A percentile compares a stretch with the other conserved stretches of the same genome.
phyloP scores from a whole-genome alignment of 1,140 invertebrate species.

The Temnothorax longispinosus region DNA sequence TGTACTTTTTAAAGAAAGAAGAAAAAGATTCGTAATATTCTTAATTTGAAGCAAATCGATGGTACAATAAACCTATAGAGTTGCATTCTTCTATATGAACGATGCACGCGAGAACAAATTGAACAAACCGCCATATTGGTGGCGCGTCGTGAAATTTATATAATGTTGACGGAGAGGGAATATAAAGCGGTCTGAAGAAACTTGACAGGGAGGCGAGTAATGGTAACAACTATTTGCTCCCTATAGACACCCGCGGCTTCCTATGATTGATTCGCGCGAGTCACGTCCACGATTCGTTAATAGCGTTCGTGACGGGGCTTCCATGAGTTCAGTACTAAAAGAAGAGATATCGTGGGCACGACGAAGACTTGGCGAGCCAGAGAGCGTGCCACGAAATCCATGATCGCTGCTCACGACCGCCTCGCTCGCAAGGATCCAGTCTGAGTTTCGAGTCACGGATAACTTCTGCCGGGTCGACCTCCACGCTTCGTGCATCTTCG shows the following conservation, averaged over 20 bases:
- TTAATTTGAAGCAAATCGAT: neutral
- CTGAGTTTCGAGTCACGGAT: constrained; percentile 72
- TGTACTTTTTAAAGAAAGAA: neutral
- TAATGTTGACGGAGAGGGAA: neutral
- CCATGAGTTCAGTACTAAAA: neutral
- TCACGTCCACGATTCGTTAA: constrained; percentile 78
- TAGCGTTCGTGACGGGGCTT: constrained; percentile 79
- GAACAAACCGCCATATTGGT: neutral
- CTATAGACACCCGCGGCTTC: constrained; percentile 22
- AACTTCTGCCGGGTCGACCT: constrained; percentile 62
- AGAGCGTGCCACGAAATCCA: constrained; percentile 55
- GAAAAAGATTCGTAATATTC: neutral
- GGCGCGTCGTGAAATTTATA: neutral
- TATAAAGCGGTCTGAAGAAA: neutral
- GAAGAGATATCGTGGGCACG: constrained; percentile 16
- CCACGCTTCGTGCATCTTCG: constrained; percentile 65
- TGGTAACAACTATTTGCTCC: constrained; percentile 31
- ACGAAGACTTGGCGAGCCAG: constrained; percentile 34
- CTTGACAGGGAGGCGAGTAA: neutral
- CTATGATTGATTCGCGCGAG: constrained; percentile 63
- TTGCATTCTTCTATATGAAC: neutral
- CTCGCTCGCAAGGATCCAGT: constrained; percentile 42
- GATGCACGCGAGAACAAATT: neutral
- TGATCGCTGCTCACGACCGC: constrained; percentile 66
- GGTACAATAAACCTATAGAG: neutral